A percentile compares a stretch with the other conserved stretches of the same genome.
Conservation (phyloP, 2,113 vertebrate species). For the Fukomys damarensis region DNA sequence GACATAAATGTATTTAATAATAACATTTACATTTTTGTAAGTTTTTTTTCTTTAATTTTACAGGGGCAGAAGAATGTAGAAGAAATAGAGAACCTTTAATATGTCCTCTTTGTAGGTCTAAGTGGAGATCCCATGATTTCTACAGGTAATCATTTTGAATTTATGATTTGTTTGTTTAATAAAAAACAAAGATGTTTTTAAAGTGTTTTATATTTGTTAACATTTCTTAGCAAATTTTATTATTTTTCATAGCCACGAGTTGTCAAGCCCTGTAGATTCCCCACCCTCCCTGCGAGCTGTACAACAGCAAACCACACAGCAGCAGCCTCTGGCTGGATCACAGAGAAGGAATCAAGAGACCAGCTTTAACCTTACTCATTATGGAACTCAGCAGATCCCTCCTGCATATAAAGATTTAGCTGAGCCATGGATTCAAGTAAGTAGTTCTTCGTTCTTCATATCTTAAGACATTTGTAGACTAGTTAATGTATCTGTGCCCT, state of each 20-base stretch:
- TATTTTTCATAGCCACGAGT: constrained; percentile 87
- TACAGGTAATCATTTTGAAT: constrained; percentile 87
- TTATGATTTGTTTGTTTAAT: constrained; percentile 1
- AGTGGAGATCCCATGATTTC: constrained; percentile 94
- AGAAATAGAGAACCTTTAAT: constrained; percentile 94
- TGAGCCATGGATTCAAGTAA: constrained; percentile 94
- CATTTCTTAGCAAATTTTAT: constrained; percentile 22
- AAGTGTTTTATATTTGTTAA: background rate
- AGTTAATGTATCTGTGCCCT: background rate
- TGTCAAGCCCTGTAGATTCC: constrained; percentile 88
- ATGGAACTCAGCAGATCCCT: constrained; percentile 92
- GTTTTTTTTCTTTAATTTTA: constrained; percentile 65
- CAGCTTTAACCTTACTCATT: constrained; percentile 90
- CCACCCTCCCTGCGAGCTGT: constrained; percentile 84
- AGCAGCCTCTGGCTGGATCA: constrained; percentile 81
- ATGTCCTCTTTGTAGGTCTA: constrained; percentile 94
- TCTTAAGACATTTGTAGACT: constrained; percentile 37
- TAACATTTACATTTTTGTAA: constrained; percentile 22
- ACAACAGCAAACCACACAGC: constrained; percentile 83
- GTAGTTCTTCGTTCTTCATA: background rate
- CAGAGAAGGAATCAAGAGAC: constrained; percentile 87
- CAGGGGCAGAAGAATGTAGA: constrained; percentile 95
- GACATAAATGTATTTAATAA: background rate
- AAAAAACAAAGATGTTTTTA: background rate
- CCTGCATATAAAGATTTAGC: constrained; percentile 90